A percentile compares a stretch with the other conserved stretches of the same genome.
Evolutionary conservation across 2,888 invertebrate genomes (phyloP).

Genomic region (Ptychoptera contaminata): DNA sequence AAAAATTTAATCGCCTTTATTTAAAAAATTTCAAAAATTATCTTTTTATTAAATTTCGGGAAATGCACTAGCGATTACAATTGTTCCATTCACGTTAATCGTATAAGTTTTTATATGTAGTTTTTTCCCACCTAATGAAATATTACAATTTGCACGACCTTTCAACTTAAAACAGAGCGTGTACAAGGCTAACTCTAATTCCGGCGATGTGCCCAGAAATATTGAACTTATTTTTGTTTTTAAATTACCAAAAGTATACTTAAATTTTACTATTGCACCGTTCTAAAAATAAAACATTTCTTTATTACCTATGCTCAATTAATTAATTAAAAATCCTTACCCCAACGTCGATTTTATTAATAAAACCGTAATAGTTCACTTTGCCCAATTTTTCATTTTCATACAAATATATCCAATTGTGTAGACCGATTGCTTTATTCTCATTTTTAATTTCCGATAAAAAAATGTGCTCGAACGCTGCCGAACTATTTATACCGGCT

Average conservation of each 20-base stretch:
- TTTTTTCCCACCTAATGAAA: constrained; percentile 52
- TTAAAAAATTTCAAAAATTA: no score
- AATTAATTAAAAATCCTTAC: constrained; percentile 34
- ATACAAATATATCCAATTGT: constrained; percentile 81
- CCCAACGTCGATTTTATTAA: constrained; percentile 52
- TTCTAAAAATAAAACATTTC: no score
- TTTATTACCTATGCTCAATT: no score
- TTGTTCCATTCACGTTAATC: constrained; percentile 59
- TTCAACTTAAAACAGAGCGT: constrained; percentile 71
- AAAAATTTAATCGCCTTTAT: no score
- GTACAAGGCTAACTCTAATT: constrained; percentile 79
- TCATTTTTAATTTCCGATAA: constrained; percentile 70
- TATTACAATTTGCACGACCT: constrained; percentile 55
- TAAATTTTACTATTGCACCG: constrained; percentile 56
- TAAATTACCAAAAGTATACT: constrained; percentile 50
- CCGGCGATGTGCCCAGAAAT: constrained; percentile 78
- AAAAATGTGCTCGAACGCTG: constrained; percentile 84
- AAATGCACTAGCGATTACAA: constrained; percentile 65
- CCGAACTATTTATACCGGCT: constrained; percentile 63
- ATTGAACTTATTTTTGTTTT: constrained; percentile 64
- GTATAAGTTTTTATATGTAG: constrained; percentile 60
- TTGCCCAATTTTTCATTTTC: constrained; percentile 55
- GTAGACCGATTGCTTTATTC: constrained; percentile 59
- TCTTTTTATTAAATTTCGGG: constrained; percentile 54
- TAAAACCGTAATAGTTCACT: constrained; percentile 64